Conservation (phyloP, 2,888 invertebrate genomes). For the Amblyteles armatorius region DNA sequence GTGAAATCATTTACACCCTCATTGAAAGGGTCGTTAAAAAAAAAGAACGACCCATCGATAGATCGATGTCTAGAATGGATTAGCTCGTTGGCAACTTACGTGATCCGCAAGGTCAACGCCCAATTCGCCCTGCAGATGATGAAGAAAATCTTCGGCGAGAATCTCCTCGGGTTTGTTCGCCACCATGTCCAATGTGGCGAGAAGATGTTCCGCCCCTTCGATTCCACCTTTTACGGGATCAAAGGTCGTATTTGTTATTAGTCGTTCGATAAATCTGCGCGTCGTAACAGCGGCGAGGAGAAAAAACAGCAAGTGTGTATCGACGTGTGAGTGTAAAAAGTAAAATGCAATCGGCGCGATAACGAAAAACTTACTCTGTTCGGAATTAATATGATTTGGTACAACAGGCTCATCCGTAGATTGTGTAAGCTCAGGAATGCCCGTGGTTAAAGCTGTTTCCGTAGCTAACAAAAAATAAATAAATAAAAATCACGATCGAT, state of each 20-base stretch:
- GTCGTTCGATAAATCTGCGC: neutral
- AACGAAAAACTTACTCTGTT: conserved; percentile 74
- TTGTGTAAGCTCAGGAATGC: conserved; percentile 64
- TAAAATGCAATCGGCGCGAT: conserved; percentile 6
- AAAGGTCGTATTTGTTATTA: neutral
- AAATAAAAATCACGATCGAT: conserved; percentile 41
- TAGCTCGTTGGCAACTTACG: conserved; percentile 65
- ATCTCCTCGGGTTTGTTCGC: conserved; percentile 82
- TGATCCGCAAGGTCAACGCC: conserved; percentile 80
- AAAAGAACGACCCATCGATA: neutral
- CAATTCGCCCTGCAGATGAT: conserved; percentile 80
- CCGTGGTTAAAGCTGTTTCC: conserved; percentile 70
- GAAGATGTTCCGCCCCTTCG: conserved; percentile 82
- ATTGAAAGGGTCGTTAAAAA: neutral
- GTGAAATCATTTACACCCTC: neutral
- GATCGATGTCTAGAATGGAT: neutral
- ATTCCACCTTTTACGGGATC: conserved; percentile 75
- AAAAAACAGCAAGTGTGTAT: conserved; percentile 2
- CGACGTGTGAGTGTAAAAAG: neutral
- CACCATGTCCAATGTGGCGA: conserved; percentile 83
- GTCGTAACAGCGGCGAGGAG: neutral
- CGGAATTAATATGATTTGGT: conserved; percentile 74
- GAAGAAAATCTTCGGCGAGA: conserved; percentile 81
- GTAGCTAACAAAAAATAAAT: conserved; percentile 72
- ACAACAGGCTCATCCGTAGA: conserved; percentile 70